Conservation (phyloP, 2,888 invertebrate species). For the Mylabris sibirica region DNA sequence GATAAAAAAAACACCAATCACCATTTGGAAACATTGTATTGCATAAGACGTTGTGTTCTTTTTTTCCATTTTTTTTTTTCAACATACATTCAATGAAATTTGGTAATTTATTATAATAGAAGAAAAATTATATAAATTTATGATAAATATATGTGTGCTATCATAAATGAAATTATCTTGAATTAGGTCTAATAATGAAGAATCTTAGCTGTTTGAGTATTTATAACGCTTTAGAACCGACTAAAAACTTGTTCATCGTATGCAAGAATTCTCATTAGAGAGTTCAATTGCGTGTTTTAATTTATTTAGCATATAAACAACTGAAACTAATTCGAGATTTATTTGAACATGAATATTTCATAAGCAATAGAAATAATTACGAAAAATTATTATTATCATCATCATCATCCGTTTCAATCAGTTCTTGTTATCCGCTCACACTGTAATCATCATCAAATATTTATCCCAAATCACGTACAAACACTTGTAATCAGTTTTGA, state of each 20-base stretch:
- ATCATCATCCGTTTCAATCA: neutral
- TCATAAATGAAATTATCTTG: neutral
- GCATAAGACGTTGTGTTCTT: neutral
- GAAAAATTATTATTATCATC: slow-evolving; percentile 1
- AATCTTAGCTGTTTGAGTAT: neutral
- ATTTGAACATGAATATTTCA: slow-evolving; percentile 25
- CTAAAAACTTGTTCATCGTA: neutral
- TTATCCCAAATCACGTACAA: slow-evolving; percentile 5
- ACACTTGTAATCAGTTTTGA: slow-evolving; percentile 18
- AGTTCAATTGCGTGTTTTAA: slow-evolving; percentile 25
- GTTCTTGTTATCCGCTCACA: neutral
- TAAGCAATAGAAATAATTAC: slow-evolving; percentile 10
- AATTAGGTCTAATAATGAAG: neutral
- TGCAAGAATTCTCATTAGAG: slow-evolving; percentile 21
- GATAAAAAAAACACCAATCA: slow-evolving; percentile 4
- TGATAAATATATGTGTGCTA: neutral
- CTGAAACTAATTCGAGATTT: slow-evolving; percentile 27
- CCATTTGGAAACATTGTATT: slow-evolving; percentile 5
- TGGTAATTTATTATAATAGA: neutral
- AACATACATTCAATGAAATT: neutral
- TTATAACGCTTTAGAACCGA: neutral
- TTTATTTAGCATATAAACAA: slow-evolving; percentile 30
- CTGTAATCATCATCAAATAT: neutral
- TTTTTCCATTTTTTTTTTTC: neutral
- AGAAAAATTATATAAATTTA: neutral